Percentiles rank a stretch among this genome's conserved stretches.
These are phyloP conservation scores for Neoniphon sammara DNA, from an alignment of 2,797 vertebrate genomes.

Conservation along the genomic window DNA sequence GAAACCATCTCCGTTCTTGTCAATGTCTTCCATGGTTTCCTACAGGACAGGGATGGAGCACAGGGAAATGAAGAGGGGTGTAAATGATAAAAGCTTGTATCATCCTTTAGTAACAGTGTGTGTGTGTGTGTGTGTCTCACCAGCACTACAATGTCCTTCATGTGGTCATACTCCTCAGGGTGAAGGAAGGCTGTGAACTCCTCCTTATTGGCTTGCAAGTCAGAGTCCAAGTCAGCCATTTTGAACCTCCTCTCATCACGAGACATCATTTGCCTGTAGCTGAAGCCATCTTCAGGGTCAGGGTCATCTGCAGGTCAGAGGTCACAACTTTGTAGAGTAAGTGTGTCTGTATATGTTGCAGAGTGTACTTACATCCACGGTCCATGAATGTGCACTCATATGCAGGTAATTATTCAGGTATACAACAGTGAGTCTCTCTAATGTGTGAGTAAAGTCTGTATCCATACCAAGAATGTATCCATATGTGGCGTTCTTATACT, in stretches of 20 bases:
- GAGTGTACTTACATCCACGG: not conserved
- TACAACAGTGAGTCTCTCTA: not conserved
- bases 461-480: constrained; percentile 93
- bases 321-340: not conserved
- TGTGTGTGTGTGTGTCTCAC: constrained; percentile 72
- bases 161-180: constrained; percentile 96
- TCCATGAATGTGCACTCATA: not conserved
- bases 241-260: constrained; percentile 97
- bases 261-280: constrained; percentile 98
- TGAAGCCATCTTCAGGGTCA: constrained; percentile 95
- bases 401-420: not conserved
- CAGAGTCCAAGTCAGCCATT: constrained; percentile 90
- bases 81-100: not conserved
- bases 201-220: constrained; percentile 92
- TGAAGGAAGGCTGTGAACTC: constrained; percentile 98
- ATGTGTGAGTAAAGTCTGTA: not conserved
- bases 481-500: constrained; percentile 98
- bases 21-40: constrained; percentile 99
- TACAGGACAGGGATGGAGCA: constrained; percentile 58
- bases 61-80: constrained; percentile 1
- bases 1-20: constrained; percentile 96
- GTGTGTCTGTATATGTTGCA: not conserved
- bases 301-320: constrained; percentile 86
- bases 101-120: not conserved
- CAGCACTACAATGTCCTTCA: constrained; percentile 99